These are phyloP conservation scores for Enteromius mattozi DNA, from an alignment of 2,797 vertebrate species.

Conservation along the genomic window DNA sequence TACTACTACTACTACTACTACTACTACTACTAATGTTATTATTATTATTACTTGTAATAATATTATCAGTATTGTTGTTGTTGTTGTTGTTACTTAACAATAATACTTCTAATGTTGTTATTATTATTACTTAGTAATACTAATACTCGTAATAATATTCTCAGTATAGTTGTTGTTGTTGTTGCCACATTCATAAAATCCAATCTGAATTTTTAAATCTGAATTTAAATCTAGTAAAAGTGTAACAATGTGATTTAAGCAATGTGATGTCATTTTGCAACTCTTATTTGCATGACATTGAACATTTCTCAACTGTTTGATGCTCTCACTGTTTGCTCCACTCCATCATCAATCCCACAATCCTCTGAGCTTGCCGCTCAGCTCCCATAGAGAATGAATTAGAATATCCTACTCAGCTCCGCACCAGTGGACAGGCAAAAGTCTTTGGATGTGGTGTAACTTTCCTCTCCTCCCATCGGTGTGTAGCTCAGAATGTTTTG, in stretches of 20 bases:
- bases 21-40: no score
- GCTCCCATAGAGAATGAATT: conserved; percentile 5
- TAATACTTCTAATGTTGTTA: no score
- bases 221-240: not conserved
- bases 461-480: not conserved
- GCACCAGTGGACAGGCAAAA: not conserved
- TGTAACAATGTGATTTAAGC: not conserved
- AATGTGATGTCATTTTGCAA: not conserved
- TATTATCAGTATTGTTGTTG: no score
- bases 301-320: not conserved
- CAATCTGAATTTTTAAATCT: no score
- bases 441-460: not conserved
- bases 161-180: no score
- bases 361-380: conserved; percentile 1
- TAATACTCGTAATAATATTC: no score
- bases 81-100: no score
- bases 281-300: conserved; percentile 4
- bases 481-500: not conserved
- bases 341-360: conserved; percentile 1
- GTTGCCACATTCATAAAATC: no score
- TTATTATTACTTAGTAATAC: no score
- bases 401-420: not conserved
- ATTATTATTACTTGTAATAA: no score
- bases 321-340: not conserved
- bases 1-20: no score